These are phyloP conservation scores for Drosophila albomicans DNA, from an alignment of 1,140 invertebrate genomes.

Conservation along the genomic window DNA sequence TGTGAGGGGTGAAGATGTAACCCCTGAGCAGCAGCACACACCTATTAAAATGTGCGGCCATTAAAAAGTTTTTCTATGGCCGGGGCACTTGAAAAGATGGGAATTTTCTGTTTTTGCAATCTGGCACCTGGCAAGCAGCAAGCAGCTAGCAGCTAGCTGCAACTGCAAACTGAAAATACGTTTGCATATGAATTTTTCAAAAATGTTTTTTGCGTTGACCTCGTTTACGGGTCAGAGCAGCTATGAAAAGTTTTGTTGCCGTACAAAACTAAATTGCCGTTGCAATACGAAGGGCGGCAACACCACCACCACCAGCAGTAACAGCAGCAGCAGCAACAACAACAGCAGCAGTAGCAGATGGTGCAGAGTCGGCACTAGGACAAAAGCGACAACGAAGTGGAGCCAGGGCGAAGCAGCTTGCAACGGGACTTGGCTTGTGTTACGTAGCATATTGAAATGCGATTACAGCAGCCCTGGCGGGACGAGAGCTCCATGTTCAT, in stretches of 20 bases:
- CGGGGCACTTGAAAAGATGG: conserved; percentile 38
- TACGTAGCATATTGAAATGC: conserved; percentile 79
- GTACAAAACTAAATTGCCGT: conserved; percentile 80
- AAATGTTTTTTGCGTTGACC: conserved; percentile 79
- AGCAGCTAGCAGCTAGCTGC: conserved; percentile 16
- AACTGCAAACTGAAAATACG: conserved; percentile 78
- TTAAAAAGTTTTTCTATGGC: conserved; percentile 75
- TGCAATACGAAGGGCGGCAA: conserved; percentile 35
- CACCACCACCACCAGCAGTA: background rate
- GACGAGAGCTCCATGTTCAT: conserved; percentile 67
- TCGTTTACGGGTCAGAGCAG: conserved; percentile 77
- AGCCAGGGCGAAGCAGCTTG: conserved; percentile 21
- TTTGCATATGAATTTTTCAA: conserved; percentile 83
- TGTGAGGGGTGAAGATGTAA: conserved; percentile 1
- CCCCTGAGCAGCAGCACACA: conserved; percentile 34
- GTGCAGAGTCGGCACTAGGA: conserved; percentile 11
- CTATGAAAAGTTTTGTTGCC: conserved; percentile 76
- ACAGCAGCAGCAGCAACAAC: background rate
- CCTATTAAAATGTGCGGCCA: conserved; percentile 75
- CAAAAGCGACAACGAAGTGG: conserved; percentile 24
- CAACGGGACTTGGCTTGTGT: conserved; percentile 45
- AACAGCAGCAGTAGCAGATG: conserved; percentile 18
- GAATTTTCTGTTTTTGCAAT: conserved; percentile 74
- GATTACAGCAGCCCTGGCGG: conserved; percentile 68
- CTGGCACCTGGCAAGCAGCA: conserved; percentile 50